These are phyloP conservation scores for Battus philenor DNA, from an alignment of 1,140 invertebrate species.

Conservation along the genomic window DNA sequence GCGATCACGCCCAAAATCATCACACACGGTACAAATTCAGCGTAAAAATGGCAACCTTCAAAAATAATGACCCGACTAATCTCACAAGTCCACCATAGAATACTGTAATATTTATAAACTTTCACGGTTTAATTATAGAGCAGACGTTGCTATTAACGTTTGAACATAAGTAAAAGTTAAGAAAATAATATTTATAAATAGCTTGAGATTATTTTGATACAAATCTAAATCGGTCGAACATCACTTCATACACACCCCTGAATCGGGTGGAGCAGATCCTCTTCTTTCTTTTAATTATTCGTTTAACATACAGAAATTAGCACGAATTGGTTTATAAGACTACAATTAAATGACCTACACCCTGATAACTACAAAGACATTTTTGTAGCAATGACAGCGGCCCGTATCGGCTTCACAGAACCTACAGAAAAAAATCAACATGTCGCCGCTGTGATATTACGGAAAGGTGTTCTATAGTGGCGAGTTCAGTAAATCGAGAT, in stretches of 20 bases:
- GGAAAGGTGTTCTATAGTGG: conserved; percentile 54
- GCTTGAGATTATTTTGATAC: conserved; percentile 75
- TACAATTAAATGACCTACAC: conserved; percentile 73
- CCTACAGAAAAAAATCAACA: conserved; percentile 75
- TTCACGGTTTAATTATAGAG: conserved; percentile 73
- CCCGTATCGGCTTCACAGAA: conserved; percentile 75
- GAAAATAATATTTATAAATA: conserved; percentile 77
- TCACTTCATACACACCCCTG: conserved; percentile 73
- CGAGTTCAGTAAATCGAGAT: conserved; percentile 53
- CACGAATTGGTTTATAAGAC: conserved; percentile 61
- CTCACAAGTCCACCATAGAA: conserved; percentile 55
- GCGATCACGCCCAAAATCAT: conserved; percentile 60
- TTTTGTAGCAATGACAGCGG: conserved; percentile 74
- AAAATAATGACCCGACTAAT: conserved; percentile 50
- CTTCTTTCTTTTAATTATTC: conserved; percentile 56
- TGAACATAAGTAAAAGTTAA: conserved; percentile 75
- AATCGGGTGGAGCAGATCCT: conserved; percentile 67
- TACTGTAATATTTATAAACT: conserved; percentile 75
- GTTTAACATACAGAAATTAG: conserved; percentile 62
- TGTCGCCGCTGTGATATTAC: conserved; percentile 63
- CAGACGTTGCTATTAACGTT: conserved; percentile 75
- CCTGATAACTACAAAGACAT: conserved; percentile 75
- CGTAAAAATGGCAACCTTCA: conserved; percentile 74
- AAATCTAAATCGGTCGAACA: conserved; percentile 69
- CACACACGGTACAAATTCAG: conserved; percentile 51